These are phyloP conservation scores for Unio pictorum DNA, from an alignment of 2,888 invertebrate genomes.

Conservation along the genomic window DNA sequence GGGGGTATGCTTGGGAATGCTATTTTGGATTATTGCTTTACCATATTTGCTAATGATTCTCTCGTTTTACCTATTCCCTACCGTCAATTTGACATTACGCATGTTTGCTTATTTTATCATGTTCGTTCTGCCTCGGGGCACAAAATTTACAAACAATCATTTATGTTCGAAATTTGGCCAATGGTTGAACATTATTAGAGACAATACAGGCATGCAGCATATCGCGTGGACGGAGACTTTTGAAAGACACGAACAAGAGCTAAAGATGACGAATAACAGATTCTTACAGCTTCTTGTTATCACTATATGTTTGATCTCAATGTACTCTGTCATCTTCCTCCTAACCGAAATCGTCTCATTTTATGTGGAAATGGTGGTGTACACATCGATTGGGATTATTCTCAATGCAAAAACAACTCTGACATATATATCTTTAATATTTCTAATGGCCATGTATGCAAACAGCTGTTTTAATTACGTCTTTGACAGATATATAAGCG, in stretches of 20 bases:
- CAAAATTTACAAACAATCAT: not conserved
- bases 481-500: constrained; percentile 54
- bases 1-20: constrained; percentile 52
- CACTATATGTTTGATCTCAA: constrained; percentile 43
- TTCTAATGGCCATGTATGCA: constrained; percentile 57
- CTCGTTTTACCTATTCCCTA: constrained; percentile 61
- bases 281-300: constrained; percentile 39
- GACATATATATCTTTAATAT: constrained; percentile 56
- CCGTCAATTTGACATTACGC: constrained; percentile 55
- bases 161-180: constrained; percentile 5
- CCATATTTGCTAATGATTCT: constrained; percentile 47
- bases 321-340: constrained; percentile 56
- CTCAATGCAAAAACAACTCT: constrained; percentile 58
- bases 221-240: constrained; percentile 29
- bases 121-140: constrained; percentile 41
- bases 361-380: constrained; percentile 61
- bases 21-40: constrained; percentile 52
- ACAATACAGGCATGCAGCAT: too few species aligned
- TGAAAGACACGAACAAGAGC: constrained; percentile 20
- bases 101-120: constrained; percentile 52
- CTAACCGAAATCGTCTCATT: constrained; percentile 62
- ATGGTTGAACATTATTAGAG: not conserved
- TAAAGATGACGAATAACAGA: constrained; percentile 12
- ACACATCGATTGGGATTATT: constrained; percentile 64
- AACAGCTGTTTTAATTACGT: constrained; percentile 61